Conservation (phyloP, 37 sponge, comb jelly and placozoan species). For the Bolinopsis microptera region DNA sequence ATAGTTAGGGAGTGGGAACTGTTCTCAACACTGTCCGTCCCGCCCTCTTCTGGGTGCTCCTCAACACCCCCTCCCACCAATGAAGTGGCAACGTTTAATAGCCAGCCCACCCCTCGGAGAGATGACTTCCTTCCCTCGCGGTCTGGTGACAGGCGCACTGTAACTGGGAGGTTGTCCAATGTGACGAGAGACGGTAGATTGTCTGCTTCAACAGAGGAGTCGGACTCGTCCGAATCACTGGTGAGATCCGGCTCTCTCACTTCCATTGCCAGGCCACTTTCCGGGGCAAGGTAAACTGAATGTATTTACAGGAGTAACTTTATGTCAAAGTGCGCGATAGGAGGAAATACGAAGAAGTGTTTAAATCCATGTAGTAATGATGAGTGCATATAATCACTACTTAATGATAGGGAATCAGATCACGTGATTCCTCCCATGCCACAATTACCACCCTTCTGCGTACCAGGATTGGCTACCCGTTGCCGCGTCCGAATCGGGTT, state of each 20-base stretch:
- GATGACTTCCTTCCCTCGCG: neutral
- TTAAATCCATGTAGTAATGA: neutral
- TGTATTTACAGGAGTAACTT: neutral
- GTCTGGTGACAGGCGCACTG: neutral
- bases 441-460: neutral
- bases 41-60: neutral
- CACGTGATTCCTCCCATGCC: neutral
- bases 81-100: neutral
- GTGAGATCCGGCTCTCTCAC: neutral
- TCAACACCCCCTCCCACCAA: neutral
- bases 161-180: neutral
- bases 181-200: neutral
- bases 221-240: neutral
- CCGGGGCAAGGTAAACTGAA: neutral
- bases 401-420: neutral
- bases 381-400: neutral
- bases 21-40: neutral
- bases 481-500: neutral
- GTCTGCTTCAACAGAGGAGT: neutral
- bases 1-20: neutral
- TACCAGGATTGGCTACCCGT: neutral
- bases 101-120: neutral
- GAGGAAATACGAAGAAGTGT: neutral
- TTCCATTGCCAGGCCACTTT: neutral
- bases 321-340: neutral